These are phyloP conservation scores for Puffinus mauretanicus DNA, from an alignment of 2,113 vertebrate genomes.

Conservation along the genomic window DNA sequence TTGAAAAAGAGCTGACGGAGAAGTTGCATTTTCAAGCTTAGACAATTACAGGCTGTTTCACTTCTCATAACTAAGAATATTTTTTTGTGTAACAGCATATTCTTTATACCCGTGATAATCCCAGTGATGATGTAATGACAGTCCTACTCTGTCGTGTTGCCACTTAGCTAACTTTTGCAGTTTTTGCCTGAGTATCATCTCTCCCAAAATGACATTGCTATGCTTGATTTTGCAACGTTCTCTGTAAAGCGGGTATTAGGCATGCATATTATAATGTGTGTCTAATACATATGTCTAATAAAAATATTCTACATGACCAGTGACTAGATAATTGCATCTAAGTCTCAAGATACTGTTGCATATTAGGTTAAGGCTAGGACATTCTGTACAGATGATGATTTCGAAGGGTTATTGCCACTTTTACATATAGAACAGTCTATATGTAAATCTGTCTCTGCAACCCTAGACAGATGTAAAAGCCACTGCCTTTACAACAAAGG, in stretches of 20 bases:
- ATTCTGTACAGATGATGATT: not conserved
- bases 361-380: not conserved
- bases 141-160: not conserved
- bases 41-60: not conserved
- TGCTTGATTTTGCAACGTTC: not conserved
- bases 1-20: not conserved
- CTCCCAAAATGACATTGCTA: not conserved
- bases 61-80: not conserved
- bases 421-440: not conserved
- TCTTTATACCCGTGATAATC: not conserved
- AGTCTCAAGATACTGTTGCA: not conserved
- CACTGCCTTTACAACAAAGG: not conserved
- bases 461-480: not conserved
- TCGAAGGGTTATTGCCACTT: not conserved
- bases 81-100: not conserved
- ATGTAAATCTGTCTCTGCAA: not conserved
- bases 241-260: not conserved
- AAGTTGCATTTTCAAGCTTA: not conserved
- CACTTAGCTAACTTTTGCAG: not conserved
- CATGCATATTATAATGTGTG: not conserved
- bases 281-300: not conserved
- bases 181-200: not conserved
- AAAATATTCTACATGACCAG: not conserved
- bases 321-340: not conserved
- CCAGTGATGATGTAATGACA: not conserved